phyloP scores from a whole-genome alignment of 2,113 vertebrate genomes.

The Verasper variegatus region DNA sequence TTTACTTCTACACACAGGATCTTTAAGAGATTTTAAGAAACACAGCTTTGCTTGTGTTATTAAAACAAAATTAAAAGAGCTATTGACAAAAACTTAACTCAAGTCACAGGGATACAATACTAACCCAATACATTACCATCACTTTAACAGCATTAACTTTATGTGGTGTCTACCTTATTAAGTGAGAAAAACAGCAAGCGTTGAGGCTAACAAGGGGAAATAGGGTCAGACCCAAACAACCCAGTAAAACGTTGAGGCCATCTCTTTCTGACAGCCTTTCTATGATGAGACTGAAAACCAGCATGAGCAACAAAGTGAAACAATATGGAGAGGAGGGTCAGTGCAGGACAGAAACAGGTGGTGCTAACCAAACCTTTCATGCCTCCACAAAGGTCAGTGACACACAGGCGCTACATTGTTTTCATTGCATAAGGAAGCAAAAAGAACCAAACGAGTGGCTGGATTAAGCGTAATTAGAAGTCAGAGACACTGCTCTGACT shows the following conservation, averaged over 20 bases:
- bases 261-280: constrained; percentile 49
- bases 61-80: too few relatives aligned
- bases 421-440: constrained; percentile 48
- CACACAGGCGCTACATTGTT: constrained; percentile 62
- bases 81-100: too few relatives aligned
- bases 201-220: constrained; percentile 16
- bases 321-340: constrained; percentile 54
- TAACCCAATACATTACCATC: too few relatives aligned
- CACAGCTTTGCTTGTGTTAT: not conserved
- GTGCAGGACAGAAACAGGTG: constrained; percentile 69
- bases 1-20: too few relatives aligned
- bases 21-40: not conserved
- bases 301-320: constrained; percentile 53
- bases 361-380: constrained; percentile 65
- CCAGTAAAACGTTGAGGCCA: constrained; percentile 39
- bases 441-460: constrained; percentile 40
- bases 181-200: not conserved
- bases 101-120: not conserved
- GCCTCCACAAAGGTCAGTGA: constrained; percentile 66
- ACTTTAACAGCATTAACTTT: not conserved
- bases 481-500: constrained; percentile 54
- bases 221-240: constrained; percentile 35
- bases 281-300: constrained; percentile 37
- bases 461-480: constrained; percentile 59
- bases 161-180: not conserved